Conservation (phyloP, 2,113 vertebrate species). For the Eudyptes chrysolophus region DNA sequence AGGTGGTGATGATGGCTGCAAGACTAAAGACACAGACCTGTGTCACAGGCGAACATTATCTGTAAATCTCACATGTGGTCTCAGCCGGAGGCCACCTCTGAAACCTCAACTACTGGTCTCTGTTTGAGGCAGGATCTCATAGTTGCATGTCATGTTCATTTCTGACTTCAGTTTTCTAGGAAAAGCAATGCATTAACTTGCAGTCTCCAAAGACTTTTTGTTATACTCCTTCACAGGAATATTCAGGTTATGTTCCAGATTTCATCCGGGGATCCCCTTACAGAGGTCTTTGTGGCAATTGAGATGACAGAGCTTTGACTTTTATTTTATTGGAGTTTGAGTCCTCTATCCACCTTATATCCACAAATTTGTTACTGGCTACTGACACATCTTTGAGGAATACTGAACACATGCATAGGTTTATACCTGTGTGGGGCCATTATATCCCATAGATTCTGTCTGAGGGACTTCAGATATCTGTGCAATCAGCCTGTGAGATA, state of each 20-base stretch:
- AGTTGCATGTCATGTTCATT: background rate
- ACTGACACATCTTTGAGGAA: background rate
- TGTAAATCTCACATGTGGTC: background rate
- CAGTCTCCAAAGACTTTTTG: background rate
- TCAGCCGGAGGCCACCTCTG: background rate
- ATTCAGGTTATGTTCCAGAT: background rate
- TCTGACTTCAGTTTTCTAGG: background rate
- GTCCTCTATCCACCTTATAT: background rate
- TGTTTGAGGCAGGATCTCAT: background rate
- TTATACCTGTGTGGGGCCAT: background rate
- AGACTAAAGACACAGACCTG: background rate
- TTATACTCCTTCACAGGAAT: background rate
- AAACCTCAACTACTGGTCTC: background rate
- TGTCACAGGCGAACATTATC: background rate
- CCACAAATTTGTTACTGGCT: background rate
- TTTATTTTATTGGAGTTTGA: background rate
- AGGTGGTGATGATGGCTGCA: fast-evolving
- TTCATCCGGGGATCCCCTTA: background rate
- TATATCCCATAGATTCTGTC: background rate
- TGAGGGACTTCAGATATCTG: background rate
- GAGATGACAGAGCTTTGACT: background rate
- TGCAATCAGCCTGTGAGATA: background rate
- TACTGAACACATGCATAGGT: background rate
- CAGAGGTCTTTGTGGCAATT: background rate
- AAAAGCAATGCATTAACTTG: background rate